These are phyloP conservation scores for Dryocosmus kuriphilus DNA, from an alignment of 2,888 invertebrate genomes.

Conservation along the genomic window DNA sequence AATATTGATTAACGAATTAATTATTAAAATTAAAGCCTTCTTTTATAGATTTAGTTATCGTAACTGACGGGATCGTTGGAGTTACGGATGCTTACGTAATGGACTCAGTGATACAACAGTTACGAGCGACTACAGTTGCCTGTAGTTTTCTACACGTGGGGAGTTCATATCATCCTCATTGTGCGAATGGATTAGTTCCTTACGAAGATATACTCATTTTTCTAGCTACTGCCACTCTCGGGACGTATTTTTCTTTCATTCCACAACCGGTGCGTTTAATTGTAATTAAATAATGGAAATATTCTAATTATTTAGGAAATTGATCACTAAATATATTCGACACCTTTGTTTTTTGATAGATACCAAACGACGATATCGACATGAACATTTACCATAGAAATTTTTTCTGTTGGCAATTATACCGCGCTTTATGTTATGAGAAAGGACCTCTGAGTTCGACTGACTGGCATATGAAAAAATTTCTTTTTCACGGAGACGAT, in stretches of 20 bases:
- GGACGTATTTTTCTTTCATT: conserved; percentile 82
- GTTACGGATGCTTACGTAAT: conserved; percentile 86
- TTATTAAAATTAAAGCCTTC: conserved; percentile 3
- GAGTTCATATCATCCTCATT: conserved; percentile 83
- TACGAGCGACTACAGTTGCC: conserved; percentile 85
- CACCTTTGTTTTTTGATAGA: conserved; percentile 50
- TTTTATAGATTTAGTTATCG: conserved; percentile 83
- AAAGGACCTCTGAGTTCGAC: conserved; percentile 53
- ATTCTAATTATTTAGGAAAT: neutral
- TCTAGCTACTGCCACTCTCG: conserved; percentile 86
- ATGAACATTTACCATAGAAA: conserved; percentile 82
- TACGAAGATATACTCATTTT: conserved; percentile 87
- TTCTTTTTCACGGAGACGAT: conserved; percentile 80
- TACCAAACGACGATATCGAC: conserved; percentile 57
- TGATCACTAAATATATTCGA: neutral
- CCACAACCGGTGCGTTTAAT: conserved; percentile 77
- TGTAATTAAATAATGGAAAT: neutral
- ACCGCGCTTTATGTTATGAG: conserved; percentile 63
- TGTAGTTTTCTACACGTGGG: conserved; percentile 88
- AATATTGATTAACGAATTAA: too few species aligned
- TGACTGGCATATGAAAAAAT: conserved; percentile 76
- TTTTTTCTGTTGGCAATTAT: conserved; percentile 78
- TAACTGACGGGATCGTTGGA: conserved; percentile 87
- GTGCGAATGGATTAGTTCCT: conserved; percentile 84
- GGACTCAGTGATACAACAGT: conserved; percentile 85